Evolutionary conservation across 2,797 vertebrate species (phyloP), one percentile per base, ranked within the genome.

Genomic region (Paedocypris micromegethes): DNA sequence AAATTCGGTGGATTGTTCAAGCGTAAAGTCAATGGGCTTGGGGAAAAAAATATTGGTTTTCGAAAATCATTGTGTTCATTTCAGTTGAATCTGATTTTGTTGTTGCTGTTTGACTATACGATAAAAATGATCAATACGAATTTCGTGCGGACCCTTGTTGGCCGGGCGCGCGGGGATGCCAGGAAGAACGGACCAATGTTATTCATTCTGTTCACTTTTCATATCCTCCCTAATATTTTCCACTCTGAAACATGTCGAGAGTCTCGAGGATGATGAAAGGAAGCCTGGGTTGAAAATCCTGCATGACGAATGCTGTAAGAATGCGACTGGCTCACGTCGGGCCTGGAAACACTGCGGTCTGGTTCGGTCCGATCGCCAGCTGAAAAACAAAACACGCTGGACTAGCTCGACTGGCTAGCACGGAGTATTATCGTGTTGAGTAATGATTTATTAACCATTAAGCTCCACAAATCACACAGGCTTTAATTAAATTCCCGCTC

Each of bases 291-390:
- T 64, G 62, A 55, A 66, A 59, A 57, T 64, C 61, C 58, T 64
- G 55, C 70, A 60, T 75, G 72, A 75, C 75, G 48, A 79, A 77
- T 70, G 66, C 43, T 23, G 23, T 68, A 79, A 74, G 70, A 70
- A 75, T 79, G 70, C 61, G 63, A 51, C 66, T 69, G 40, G 49
- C 49, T 73, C 69, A 59, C 37, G 61, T 59, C 47, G 56, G 44
- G 67, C 56, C 38, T 61, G 68, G 53, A 70, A 63, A 64, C 44
- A 44, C 46, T 57, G 68, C 50, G 46, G 60, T 63, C 68, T 50
- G 46, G 8, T 70, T 64, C 53, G 37, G 52, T 64, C 60, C 59
- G 57, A 63, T 70, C 68, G 64, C 56, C 59, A 70, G 52, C 5
- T 57, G 45, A 50, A 70, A 70, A 70, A 70, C 45, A 70, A 63